Evolutionary conservation across 2,113 vertebrate species (phyloP), one percentile per base, ranked within the genome.

Genomic region (Oceanodroma tethys): DNA sequence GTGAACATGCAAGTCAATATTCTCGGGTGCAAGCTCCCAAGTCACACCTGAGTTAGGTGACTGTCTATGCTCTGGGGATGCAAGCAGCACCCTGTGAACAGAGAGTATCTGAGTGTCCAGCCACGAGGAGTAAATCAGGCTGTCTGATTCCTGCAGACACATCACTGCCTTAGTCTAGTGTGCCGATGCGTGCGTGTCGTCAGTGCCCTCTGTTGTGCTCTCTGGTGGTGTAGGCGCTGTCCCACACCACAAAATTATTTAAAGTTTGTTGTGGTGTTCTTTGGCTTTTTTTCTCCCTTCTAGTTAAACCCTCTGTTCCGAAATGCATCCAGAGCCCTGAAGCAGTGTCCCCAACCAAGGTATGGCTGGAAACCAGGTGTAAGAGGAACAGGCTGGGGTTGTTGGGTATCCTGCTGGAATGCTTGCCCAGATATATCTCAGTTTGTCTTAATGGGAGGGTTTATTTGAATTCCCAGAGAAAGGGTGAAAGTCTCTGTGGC

Each of bases 281-380:
- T 66, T 22, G 5, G 19, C 55, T 47, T 38, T 52, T 81, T 56
- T 32, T 6, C 34, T 63, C 22, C 32, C 21, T 96, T 93, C 65
- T 70, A 98, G 98, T 86, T 91, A 96, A 85, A 74, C 45, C 92
- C 2, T 9, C 34, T 15, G 71, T 32, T 86, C 32, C 27, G 0
- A 89, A 94, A 53, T 62, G 40, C 6, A 30, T 56, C 72, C 59
- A 19, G 10, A n/a, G 34, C 7, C 32, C 13, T 66, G 50, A 76
- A 1, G 47, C 27, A 13, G 27, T 88, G 11, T 98, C 97, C 16
- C 97, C 96, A 1, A 65, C 58, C 56, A 97, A 95, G 98, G 98
- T 98, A 95, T 23, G 95, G 36, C 38, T n/a, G 36, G 13, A 59
- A 94, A 66, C 9, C 27, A 60, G 43, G 18, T 32, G 30, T 19